Evolutionary conservation across 2,888 invertebrate species (phyloP), one percentile per base, ranked within the genome.

Genomic region (Chrysolina oricalcia): DNA sequence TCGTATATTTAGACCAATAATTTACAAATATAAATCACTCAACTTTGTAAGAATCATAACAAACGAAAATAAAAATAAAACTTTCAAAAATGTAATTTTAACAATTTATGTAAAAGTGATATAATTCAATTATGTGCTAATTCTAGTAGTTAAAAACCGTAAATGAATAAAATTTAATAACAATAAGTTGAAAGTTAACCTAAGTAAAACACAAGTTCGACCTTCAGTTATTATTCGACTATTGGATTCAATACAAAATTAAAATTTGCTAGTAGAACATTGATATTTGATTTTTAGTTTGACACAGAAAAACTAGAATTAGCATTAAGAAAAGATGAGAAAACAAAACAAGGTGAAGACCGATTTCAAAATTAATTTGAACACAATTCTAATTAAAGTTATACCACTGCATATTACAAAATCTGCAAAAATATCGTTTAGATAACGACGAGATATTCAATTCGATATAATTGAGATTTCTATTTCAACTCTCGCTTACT

Each of bases 1-100:
- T 59, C 59, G 65, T 76, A 63, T 69, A 74, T 73, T 73, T 76
- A 76, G 66, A 73, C 67, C 70, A 76, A 75, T 75, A 75, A 76
- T 73, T 73, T 76, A 76, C 67, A 76, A 76, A 73, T 76, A 73
- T 75, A 35, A 27, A 53, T 68, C 56, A 68, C 53, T 68, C 53
- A 68, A 35, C 35, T 50, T 68, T 68, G 19, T 53, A 56, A 68
- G 53, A 68, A 50, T 66, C 19, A 50, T 50, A 68, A 68, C 68
- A 67, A 67, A 56, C 21, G 59, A 9, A 59, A 59, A 68, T 48
- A 66, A 68, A 68, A 68, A 56, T 68, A 68, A 53, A 53, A 68
- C 68, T 53, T 67, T 68, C 21, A 68, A 21, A 27, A 56, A 35
- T 53, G 19, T 40, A 67, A 40, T 21, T 53, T 53, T 56, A 68